A percentile compares a stretch with the other conserved stretches of the same genome.
phyloP scores from a whole-genome alignment of 1,140 invertebrate species.

The Paraescarpia echinospica region DNA sequence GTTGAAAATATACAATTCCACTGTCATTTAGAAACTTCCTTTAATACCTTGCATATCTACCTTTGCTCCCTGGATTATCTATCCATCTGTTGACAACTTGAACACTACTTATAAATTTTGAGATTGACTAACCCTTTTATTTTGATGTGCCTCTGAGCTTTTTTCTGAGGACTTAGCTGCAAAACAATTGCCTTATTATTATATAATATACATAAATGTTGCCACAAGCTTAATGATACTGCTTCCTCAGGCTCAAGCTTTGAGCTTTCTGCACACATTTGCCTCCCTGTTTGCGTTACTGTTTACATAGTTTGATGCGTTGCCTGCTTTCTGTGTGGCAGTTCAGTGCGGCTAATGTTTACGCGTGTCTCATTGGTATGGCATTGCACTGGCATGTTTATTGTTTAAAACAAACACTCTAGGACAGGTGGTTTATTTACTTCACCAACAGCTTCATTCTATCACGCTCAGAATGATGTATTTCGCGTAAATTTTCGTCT shows the following conservation, averaged over 20 bases:
- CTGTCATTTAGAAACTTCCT: too few species aligned
- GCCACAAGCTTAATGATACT: not conserved
- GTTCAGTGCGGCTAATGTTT: not conserved
- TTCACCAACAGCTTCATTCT: not conserved
- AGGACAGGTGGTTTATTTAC: not conserved
- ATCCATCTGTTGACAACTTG: too few species aligned
- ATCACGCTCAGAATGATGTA: not conserved
- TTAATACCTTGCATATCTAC: too few species aligned
- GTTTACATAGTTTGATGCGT: not conserved
- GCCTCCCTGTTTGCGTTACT: not conserved
- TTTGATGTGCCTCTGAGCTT: too few species aligned
- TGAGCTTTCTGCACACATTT: not conserved
- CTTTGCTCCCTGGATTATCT: too few species aligned
- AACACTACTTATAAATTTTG: too few species aligned
- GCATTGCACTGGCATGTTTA: not conserved
- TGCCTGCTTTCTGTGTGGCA: not conserved
- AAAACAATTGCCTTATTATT: too few species aligned
- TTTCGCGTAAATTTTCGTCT: not conserved
- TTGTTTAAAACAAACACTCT: not conserved
- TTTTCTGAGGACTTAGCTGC: too few species aligned
- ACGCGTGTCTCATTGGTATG: not conserved
- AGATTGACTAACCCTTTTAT: too few species aligned
- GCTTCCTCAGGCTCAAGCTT: not conserved
- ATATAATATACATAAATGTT: too few species aligned
- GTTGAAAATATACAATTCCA: too few species aligned